These are phyloP conservation scores for Sisyra nigra DNA, from an alignment of 2,888 invertebrate genomes.

Conservation along the genomic window DNA sequence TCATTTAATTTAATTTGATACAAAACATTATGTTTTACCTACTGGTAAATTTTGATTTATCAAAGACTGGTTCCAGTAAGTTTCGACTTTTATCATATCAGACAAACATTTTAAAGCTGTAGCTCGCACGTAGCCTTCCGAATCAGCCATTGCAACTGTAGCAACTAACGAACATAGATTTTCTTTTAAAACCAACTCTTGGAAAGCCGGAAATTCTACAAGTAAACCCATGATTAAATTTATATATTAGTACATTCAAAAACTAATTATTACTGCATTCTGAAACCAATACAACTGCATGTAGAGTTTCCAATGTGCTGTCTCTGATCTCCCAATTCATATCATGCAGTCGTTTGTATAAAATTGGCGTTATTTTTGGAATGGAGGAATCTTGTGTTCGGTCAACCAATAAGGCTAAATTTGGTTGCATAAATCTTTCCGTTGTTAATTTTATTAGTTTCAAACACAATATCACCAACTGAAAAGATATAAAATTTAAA, in stretches of 20 bases:
- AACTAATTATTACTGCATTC: conserved; percentile 53
- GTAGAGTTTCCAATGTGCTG: conserved; percentile 54
- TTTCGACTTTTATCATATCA: conserved; percentile 44
- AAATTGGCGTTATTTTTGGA: conserved; percentile 45
- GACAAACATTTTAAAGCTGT: conserved; percentile 57
- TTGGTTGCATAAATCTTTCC: conserved; percentile 60
- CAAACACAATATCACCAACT: conserved; percentile 54
- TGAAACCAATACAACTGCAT: conserved; percentile 51
- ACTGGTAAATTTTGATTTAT: conserved; percentile 45
- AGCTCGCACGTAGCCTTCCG: conserved; percentile 58
- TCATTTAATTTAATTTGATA: conserved; percentile 8
- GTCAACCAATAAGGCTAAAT: conserved; percentile 55
- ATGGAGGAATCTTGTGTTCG: conserved; percentile 41
- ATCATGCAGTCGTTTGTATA: conserved; percentile 54
- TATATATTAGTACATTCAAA: neutral
- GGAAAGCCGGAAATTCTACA: conserved; percentile 63
- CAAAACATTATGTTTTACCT: too few relatives aligned
- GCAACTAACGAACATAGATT: conserved; percentile 47
- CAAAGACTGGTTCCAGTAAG: conserved; percentile 48
- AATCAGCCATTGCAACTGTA: conserved; percentile 48
- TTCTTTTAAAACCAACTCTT: conserved; percentile 47
- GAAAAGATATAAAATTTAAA: conserved; percentile 20
- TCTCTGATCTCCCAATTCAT: conserved; percentile 66
- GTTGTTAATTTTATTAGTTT: conserved; percentile 53
- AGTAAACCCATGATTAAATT: conserved; percentile 12